Evolutionary conservation across 2,888 invertebrate genomes (phyloP), one percentile per base, ranked within the genome.

Genomic region (Xylota sylvarum): DNA sequence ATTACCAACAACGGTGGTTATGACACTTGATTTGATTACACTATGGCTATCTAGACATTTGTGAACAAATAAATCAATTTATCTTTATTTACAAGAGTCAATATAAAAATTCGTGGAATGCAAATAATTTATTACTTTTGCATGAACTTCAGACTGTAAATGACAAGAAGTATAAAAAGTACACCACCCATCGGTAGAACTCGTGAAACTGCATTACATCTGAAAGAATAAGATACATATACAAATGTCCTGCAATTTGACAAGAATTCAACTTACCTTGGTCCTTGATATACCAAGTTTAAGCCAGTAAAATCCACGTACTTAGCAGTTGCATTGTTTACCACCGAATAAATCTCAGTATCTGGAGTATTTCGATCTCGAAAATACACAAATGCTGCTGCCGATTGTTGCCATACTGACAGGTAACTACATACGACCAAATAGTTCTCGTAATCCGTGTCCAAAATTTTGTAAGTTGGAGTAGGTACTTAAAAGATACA

Each of bases 301-400:
- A 78, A 43, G 17, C 32, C 37, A 1, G 32, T 7, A 5, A 78
- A 78, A 17, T 78, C 78, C 4, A 10, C 70, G 6, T 60, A 78
- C 10, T 64, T 78, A 4, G 46, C 17, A 4, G 62, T 12, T 4
- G 62, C 60, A n/a, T 70, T n/a, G 1, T 60, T 23, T 7, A 78
- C 30, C 4, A 35, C 32, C 5, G 32, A 40, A 46, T 60, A 70
- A 0, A 78, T 46, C 4, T 55, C 23, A 23, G 19, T 0, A 35
- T 62, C 55, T 14, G 62, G 14, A 12, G 62, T 70, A 12, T 40
- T 40, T 6, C 62, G 69, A 17, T 78, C 14, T 2, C 78, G 58
- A n/a, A 78, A 78, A 14, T 78, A 78, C 0, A 60, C 70, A 46
- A 78, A 78, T 46, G 78, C 78, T 27, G 78, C 78, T 7, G 78